A percentile compares a stretch with the other conserved stretches of the same genome.
phyloP scores from a whole-genome alignment of 2,888 invertebrate genomes.

The Cinara cedri region DNA sequence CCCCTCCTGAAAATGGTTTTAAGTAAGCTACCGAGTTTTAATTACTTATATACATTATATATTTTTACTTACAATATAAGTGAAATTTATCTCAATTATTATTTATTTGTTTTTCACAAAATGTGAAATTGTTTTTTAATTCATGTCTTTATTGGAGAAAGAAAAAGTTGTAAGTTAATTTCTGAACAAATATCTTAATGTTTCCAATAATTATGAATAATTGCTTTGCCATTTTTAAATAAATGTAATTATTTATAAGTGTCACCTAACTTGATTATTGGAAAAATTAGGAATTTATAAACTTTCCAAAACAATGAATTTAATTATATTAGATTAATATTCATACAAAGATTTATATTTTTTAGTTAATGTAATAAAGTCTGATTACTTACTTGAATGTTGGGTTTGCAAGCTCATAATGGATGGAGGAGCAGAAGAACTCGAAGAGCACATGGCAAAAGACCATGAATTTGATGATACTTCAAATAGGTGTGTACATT shows the following conservation, averaged over 20 bases:
- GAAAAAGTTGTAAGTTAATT: slow-evolving; percentile 24
- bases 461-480: slow-evolving; percentile 49
- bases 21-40: no score
- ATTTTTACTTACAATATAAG: background rate
- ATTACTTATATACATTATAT: background rate
- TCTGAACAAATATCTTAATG: background rate
- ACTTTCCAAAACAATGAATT: background rate
- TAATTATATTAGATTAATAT: background rate
- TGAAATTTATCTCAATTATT: background rate
- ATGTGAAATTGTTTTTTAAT: slow-evolving; percentile 15
- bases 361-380: slow-evolving; percentile 52
- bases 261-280: background rate
- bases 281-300: slow-evolving; percentile 28
- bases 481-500: slow-evolving; percentile 24
- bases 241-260: background rate
- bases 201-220: slow-evolving; percentile 25
- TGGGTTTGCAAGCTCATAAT: slow-evolving; percentile 60
- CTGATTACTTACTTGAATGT: slow-evolving; percentile 59
- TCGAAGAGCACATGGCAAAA: slow-evolving; percentile 52
- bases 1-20: no score
- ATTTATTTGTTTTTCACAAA: slow-evolving; percentile 9
- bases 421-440: slow-evolving; percentile 52
- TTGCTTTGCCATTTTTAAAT: background rate
- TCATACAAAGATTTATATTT: slow-evolving; percentile 3
- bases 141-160: slow-evolving; percentile 33